Evolutionary conservation across 2,113 vertebrate species (phyloP), one percentile per base, ranked within the genome.

Genomic region (Urocitellus parryii): DNA sequence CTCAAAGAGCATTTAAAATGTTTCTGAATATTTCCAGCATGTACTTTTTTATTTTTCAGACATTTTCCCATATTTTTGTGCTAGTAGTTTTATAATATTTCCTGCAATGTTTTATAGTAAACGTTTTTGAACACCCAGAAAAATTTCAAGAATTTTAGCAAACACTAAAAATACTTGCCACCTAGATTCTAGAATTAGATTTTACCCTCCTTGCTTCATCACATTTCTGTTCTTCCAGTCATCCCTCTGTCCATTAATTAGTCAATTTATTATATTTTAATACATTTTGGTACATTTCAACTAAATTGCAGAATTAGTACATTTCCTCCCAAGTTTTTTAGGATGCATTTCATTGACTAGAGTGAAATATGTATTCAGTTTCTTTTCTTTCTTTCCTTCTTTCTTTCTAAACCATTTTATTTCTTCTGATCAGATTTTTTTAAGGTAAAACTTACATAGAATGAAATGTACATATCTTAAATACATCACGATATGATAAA

Each of bases 1-100:
- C 73, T 34, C 13, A 83, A 82, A 53, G 5, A 93, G 29, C n/a
- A 88, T 72, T 86, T 77, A 67, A 77, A 90, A 84, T n/a, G 1
- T 90, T 45, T 67, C 3, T 85, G 63, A 93, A 45, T 88, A 88
- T 81, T 90, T 72, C 61, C 6, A 93, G 27, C 11, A 90, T 48
- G 42, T 74, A 68, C 53, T 72, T 29, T 73, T 67, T 4, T 17
- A 65, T 88, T 85, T 95, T 53, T 20, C 34, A 34, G 63, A 2
- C 12, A 45, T 61, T 29, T 34, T 29, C 45, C 53, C 8, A 13
- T 25, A 2, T 58, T 95, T 93, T 67, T 12, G 72, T 37, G 83
- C 93, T 88, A 61, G 51, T 51, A 85, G 51, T 17, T 85, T 81
- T 88, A 84, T 0, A n/a, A 18, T 48, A 51, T 56, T 83, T 88